Evolutionary conservation across 2,888 invertebrate genomes (phyloP), one percentile per base, ranked within the genome.

Genomic region (Chaetoderma sp.): DNA sequence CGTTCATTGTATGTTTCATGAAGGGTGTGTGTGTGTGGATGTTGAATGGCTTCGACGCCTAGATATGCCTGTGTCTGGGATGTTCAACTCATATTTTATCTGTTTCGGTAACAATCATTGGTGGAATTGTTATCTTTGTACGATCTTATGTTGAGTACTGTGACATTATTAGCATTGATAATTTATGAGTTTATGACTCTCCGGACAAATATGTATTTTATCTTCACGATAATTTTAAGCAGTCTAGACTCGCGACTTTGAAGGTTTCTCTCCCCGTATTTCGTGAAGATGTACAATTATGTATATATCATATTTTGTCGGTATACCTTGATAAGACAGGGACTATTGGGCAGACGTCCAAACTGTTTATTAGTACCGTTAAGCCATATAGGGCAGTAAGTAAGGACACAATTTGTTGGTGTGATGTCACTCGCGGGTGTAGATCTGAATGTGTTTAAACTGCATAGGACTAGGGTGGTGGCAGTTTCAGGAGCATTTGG

Each of bases 341-440:
- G 16, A 21, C 54, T 13, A 30, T 47, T 33, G 13, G 18, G n/a
- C n/a, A n/a, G 32, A 25, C 47, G n/a, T 18, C 10, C 23, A 30
- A 21, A 44, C 27, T 65, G 13, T 55, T 59, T 10, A 45, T 63
- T 23, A 67, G 67, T 36, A 58, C 49, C 50, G 39, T 33, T n/a
- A 62, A 63, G 39, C 63, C 67, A 52, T 45, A 61, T 45, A 45
- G 36, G n/a, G 18, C 59, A 18, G 63, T 67, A 13, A 45, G 59
- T 10, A 42, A 45, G 28, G 62, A 63, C n/a, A 63, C 63, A 23
- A 36, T 67, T 16, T n/a, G 49, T 21, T 4, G 58, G 33, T 66
- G 50, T 62, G 28, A 36, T 66, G 58, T n/a, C 16, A 2, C 33
- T 25, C 5, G 27, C 67, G 6, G 67, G 63, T 18, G 59, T 67